These are phyloP conservation scores for Muscicapa striata DNA, from an alignment of 2,797 vertebrate genomes.

Conservation along the genomic window DNA sequence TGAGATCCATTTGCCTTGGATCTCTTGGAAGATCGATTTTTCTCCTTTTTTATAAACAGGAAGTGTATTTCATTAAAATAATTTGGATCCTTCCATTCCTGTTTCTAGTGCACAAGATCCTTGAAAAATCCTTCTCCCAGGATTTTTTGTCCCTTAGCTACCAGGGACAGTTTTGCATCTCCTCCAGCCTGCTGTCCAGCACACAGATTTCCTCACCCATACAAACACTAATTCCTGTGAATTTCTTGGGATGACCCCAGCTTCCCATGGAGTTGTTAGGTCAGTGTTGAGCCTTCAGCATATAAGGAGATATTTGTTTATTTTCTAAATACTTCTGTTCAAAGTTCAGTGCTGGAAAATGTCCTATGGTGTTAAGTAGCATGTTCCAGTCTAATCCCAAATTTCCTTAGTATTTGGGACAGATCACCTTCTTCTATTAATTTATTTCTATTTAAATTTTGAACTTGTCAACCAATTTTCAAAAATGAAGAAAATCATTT, in stretches of 20 bases:
- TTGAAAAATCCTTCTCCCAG: not conserved
- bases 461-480: not conserved
- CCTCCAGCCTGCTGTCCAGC: not conserved
- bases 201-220: not conserved
- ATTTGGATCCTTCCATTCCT: not conserved
- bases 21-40: not conserved
- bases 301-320: not conserved
- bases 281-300: not conserved
- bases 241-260: not conserved
- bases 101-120: not conserved
- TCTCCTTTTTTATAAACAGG: not conserved
- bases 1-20: not conserved
- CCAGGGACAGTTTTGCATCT: not conserved
- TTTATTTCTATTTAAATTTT: not conserved
- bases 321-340: not conserved
- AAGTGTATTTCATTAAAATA: not conserved
- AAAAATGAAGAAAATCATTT: not conserved
- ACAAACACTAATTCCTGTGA: not conserved
- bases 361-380: not conserved
- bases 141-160: not conserved
- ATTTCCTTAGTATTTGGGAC: not conserved
- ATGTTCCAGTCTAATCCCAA: conserved; percentile 3
- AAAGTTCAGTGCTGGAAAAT: not conserved
- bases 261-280: not conserved
- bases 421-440: not conserved